Conservation (phyloP, 2,113 vertebrate genomes). For the Pontoporia blainvillei region DNA sequence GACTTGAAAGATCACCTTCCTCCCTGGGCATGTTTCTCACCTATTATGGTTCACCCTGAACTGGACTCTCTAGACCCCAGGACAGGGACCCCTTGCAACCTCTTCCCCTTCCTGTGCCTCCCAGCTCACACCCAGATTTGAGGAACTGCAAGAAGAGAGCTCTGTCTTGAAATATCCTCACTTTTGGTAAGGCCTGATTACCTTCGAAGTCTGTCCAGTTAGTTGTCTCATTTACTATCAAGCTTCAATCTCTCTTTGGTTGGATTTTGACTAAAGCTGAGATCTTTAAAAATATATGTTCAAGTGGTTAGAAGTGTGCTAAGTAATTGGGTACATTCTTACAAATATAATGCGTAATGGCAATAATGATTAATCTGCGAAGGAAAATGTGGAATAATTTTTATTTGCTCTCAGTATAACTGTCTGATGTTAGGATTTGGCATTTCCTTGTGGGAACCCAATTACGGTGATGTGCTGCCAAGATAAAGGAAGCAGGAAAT, state of each 20-base stretch:
- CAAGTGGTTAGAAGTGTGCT: not conserved
- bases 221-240: not conserved
- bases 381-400: constrained; percentile 66
- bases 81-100: not conserved
- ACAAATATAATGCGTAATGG: not conserved
- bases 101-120: not conserved
- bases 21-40: not conserved
- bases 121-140: not conserved
- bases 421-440: constrained; percentile 66
- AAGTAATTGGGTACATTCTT: not conserved
- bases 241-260: not conserved
- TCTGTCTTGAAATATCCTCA: not conserved
- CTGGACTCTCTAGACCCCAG: not conserved
- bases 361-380: constrained; percentile 16
- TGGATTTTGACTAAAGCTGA: not conserved
- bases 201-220: not conserved
- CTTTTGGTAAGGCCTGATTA: not conserved
- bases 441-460: constrained; percentile 57
- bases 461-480: constrained; percentile 67
- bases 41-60: not conserved
- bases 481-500: constrained; percentile 69
- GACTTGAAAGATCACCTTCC: not conserved
- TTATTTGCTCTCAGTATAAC: constrained; percentile 59
- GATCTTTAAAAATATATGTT: not conserved
- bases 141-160: not conserved